Base-by-base conservation (phyloP, 2,797 vertebrate genomes). In the Tinamus major region DNA sequence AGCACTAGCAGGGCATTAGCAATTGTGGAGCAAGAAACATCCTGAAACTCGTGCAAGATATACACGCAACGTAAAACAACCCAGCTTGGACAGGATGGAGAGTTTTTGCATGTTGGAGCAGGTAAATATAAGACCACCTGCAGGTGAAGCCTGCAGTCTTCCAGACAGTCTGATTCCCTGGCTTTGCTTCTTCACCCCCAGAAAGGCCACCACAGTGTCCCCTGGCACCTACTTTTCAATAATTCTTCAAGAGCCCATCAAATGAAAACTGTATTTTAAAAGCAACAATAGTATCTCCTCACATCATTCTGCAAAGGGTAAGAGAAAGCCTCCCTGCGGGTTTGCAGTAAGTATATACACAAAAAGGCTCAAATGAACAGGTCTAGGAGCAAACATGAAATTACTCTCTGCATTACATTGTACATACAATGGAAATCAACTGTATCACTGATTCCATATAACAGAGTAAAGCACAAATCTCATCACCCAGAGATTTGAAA, bases 1-100 rank as follows among this genome's bases (percentile, higher is more conserved):
- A 49, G 39, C 39, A 53, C 85, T 2, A 39, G 7, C 51, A 23
- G 33, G 53, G 27, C 61, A 19, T 53, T 51, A 11, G 26, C 51
- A 49, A 31, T 14, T 21, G 37, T 7, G 19, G 35, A 21, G 37
- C 13, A 33, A 95, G 62, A 33, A 53, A 42, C 49, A 29, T 56
- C 26, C 46, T 9, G 6, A 46, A 62, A 39, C 12, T 41, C 49
- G 2, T 0, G 2, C 33, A 55, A 78, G 49, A 39, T 2, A 49
- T 13, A 27, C 2, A 20, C 0, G 4, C 8, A 64, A 44, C 8
- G 21, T 3, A 61, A 0, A 7, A 37, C 24, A 75, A 10, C 26
- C 70, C n/a, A 46, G 24, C n/a, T 3, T 6, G 44, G 23, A 39
- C 2, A 26, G 21, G 29, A 9, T 0, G 11, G 17, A 63, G 61